Evolutionary conservation across 2,888 invertebrate genomes (phyloP).

Genomic region (Ferdinandea cuprea): DNA sequence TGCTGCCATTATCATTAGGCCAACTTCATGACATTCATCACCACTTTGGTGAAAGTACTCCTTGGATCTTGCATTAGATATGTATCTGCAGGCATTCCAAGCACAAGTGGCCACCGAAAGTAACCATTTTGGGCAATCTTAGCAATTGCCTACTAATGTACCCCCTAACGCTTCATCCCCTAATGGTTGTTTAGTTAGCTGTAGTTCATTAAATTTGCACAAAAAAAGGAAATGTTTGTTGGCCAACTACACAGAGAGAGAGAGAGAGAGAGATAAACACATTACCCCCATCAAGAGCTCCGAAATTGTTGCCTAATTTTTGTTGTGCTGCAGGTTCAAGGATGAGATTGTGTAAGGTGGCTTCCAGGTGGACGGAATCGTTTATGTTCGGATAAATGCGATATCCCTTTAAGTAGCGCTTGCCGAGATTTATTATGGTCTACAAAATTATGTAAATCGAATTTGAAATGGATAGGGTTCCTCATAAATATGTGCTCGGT

Average conservation of each 20-base stretch:
- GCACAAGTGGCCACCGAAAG: constrained; percentile 35
- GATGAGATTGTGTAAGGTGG: constrained; percentile 8
- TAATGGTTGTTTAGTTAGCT: constrained; percentile 64
- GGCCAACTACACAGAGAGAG: too few species aligned
- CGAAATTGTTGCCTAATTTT: neutral
- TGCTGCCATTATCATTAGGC: constrained; percentile 70
- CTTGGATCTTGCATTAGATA: constrained; percentile 54
- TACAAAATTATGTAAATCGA: constrained; percentile 32
- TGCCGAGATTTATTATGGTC: constrained; percentile 40
- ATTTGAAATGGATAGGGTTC: neutral
- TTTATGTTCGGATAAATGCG: constrained; percentile 35
- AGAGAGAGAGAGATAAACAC: constrained; percentile 11
- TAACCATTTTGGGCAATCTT: constrained; percentile 38
- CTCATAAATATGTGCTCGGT: constrained; percentile 11
- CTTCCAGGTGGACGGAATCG: constrained; percentile 49
- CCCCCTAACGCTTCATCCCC: constrained; percentile 50
- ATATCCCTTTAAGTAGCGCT: constrained; percentile 40
- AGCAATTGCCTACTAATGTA: constrained; percentile 54
- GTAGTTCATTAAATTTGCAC: constrained; percentile 60
- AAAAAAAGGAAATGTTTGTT: constrained; percentile 5
- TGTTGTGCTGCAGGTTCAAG: neutral
- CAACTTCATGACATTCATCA: constrained; percentile 66
- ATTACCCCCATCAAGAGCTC: constrained; percentile 11
- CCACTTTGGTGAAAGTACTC: constrained; percentile 51
- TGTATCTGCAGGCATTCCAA: constrained; percentile 5